Evolutionary conservation across 2,113 vertebrate species (phyloP), one percentile per base, ranked within the genome.

Genomic region (Chunga burmeisteri): DNA sequence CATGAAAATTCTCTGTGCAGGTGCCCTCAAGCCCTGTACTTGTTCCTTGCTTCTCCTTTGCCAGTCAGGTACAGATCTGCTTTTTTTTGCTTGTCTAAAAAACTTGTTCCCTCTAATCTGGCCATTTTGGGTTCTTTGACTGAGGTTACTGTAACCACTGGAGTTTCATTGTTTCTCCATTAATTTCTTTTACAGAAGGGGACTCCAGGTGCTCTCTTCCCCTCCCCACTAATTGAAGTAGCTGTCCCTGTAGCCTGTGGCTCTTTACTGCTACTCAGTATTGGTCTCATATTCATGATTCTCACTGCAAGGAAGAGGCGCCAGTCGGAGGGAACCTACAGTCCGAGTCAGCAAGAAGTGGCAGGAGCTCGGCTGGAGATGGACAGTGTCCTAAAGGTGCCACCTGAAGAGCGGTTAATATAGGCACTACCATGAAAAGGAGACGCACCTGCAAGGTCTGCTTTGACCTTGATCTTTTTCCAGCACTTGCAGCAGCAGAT

Each of bases 351-450:
- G 77, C 99, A 99, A 98, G 99, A 99, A 79, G 99, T 99, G 89
- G 99, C 99, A 0, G 99, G 99, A 49, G 99, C 99, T 34, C 98
- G 99, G 63, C 81, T 99, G 93, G 99, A 99, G 98, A 99, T 99
- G 99, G 99, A 99, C 98, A 99, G 98, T 47, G 99, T 99, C 40
- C 99, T 99, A 65, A 99, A 99, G 97, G 99, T 99, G 95, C 99
- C 99, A 4, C 99, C 99, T 0, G 99, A 99, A 63, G 99, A 99
- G 98, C 98, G 99, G 91, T 95, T 99, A 61, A 99, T 99, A 95
- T 99, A 91, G 98, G 84, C 75, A 20, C 66, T 25, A 8, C 80
- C 12, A 2, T 42, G 88, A n/a, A 81, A 40, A 50, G 75, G 72
- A 70, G 44, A 77, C 55, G 59, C 61, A 47, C 62, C 94, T 19